These are phyloP conservation scores for Enhydra lutris DNA, from an alignment of 2,113 vertebrate species.

Conservation along the genomic window DNA sequence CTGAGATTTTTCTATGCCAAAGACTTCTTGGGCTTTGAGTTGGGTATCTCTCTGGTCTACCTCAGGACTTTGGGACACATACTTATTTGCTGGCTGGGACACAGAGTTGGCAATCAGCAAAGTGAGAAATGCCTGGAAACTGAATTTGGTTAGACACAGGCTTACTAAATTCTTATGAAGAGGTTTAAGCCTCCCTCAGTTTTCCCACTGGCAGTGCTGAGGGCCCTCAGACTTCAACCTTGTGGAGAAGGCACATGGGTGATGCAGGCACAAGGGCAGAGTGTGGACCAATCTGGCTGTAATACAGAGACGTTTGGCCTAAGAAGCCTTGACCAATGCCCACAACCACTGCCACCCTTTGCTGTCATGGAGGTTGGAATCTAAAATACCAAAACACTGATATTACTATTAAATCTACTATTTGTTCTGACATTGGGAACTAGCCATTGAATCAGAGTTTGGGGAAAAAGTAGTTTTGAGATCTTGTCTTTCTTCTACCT, in stretches of 20 bases:
- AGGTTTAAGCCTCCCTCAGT: neutral
- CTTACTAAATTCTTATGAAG: neutral
- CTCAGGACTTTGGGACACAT: neutral
- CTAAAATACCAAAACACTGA: neutral
- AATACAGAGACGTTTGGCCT: too few relatives aligned
- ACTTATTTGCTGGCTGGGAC: neutral
- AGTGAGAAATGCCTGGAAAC: neutral
- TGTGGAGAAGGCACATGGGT: neutral
- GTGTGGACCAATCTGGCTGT: neutral
- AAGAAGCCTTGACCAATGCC: neutral
- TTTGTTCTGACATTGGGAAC: slow-evolving; percentile 12
- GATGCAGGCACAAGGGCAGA: too few relatives aligned
- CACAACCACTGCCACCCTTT: neutral
- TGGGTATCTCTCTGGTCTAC: neutral
- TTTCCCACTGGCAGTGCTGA: neutral
- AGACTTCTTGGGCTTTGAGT: neutral
- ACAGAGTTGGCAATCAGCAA: neutral
- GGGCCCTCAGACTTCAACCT: neutral
- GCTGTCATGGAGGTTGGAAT: neutral
- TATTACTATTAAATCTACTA: neutral
- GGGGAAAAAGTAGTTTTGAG: neutral
- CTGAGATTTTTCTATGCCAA: neutral
- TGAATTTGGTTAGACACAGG: neutral
- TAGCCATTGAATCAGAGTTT: neutral
- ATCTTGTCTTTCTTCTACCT: neutral